phyloP scores from a whole-genome alignment of 2,888 invertebrate species.

The Tanypteryx hageni region DNA sequence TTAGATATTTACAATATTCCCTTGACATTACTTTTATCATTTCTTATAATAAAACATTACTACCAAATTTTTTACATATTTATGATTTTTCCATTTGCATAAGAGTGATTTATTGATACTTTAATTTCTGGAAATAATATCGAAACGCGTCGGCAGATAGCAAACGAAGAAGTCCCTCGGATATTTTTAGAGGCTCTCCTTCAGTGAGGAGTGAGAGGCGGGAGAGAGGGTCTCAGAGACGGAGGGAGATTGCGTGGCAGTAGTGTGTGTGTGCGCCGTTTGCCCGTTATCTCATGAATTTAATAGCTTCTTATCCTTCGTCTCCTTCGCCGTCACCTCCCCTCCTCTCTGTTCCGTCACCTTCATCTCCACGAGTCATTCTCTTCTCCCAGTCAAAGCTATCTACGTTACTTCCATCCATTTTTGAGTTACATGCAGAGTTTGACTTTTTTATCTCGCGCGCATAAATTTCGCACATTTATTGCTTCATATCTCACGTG shows the following conservation, averaged over 20 bases:
- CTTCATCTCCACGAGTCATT: background rate
- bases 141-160: no score
- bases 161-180: background rate
- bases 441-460: no score
- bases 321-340: background rate
- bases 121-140: no score
- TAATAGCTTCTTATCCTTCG: background rate
- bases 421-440: no score
- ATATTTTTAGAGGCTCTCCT: background rate
- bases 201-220: background rate
- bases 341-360: background rate
- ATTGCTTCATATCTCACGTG: background rate
- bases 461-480: background rate
- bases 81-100: no score
- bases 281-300: background rate
- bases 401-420: background rate
- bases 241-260: background rate
- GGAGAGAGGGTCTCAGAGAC: background rate
- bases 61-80: no score
- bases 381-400: background rate
- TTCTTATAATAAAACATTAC: no score
- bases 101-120: no score
- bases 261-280: background rate
- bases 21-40: no score
- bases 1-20: no score